A percentile compares a stretch with the other conserved stretches of the same genome.
Conservation (phyloP, 1,140 invertebrate genomes). For the Agrilus planipennis region DNA sequence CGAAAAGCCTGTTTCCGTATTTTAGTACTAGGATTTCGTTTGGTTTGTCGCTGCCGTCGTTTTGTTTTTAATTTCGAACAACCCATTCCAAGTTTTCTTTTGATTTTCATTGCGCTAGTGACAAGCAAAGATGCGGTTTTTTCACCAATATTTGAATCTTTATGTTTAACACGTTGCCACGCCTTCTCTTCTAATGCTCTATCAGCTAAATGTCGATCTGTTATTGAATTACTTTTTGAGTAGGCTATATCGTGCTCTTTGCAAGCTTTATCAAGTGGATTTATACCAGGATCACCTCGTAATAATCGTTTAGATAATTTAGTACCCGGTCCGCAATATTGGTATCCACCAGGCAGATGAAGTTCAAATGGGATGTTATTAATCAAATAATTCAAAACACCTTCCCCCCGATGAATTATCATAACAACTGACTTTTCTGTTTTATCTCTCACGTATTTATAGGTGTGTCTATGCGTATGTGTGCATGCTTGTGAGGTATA, state of each 20-base stretch:
- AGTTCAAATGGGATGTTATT: too few relatives aligned
- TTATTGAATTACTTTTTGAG: slow-evolving; percentile 25
- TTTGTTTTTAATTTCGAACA: too few relatives aligned
- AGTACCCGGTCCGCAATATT: slow-evolving; percentile 38
- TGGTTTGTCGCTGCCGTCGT: too few relatives aligned
- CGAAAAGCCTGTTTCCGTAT: background rate
- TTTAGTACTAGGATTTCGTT: background rate
- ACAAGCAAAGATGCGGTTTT: slow-evolving; percentile 20
- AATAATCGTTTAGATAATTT: slow-evolving; percentile 32
- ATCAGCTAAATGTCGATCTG: slow-evolving; percentile 32
- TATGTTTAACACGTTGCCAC: slow-evolving; percentile 29
- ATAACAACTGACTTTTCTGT: too few relatives aligned
- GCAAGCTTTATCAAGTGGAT: slow-evolving; percentile 35
- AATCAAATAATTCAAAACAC: too few relatives aligned
- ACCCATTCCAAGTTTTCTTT: slow-evolving; percentile 20
- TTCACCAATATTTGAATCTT: slow-evolving; percentile 28
- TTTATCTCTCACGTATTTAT: too few relatives aligned
- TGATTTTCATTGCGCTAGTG: slow-evolving; percentile 14
- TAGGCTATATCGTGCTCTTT: slow-evolving; percentile 38
- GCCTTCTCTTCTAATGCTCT: slow-evolving; percentile 30
- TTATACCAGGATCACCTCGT: slow-evolving; percentile 33
- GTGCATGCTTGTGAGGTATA: too few relatives aligned
- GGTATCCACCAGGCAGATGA: slow-evolving; percentile 36
- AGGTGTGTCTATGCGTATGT: too few relatives aligned
- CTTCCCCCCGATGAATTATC: too few relatives aligned